Base-by-base conservation (phyloP, 2,113 vertebrate species). In the Gila orcuttii region DNA sequence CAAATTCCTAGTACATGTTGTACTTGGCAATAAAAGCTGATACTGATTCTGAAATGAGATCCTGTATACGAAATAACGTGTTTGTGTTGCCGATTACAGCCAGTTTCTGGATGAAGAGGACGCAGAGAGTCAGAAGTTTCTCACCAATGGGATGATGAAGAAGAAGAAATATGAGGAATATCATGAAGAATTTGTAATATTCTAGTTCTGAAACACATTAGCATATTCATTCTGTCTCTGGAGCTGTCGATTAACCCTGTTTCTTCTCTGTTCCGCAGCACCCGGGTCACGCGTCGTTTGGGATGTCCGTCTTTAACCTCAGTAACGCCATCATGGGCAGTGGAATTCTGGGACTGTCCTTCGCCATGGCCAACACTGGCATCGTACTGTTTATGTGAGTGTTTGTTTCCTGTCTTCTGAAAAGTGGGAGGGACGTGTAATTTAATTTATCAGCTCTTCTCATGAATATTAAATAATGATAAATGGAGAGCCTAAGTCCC, bases 311-410 rank as follows among this genome's bases (percentile, higher is more conserved):
- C 0, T 99, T 99, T 91, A 99, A 99, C 89, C 92, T 99, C 92
- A 98, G 98, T 89, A 99, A 99, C 0, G 98, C 98, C 90, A 99
- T 99, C 88, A 99, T 99, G 98, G 98, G 98, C 90, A 99, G 98
- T 0, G 98, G 98, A 2, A 99, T 99, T 89, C 92, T 99, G 86
- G 98, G 98, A 39, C 92, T 99, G 74, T 99, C 98, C 45, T 99
- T 95, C 15, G 98, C 98, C 79, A 97, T 99, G 97, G 97, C 98
- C 75, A 99, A 99, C 93, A 99, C 98, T 0, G 98, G 98, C 88
- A 99, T 99, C 64, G 64, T 98, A 15, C 94, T 99, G 80, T 99
- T 99, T 76, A 82, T 96, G 98, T 99, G 91, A 96, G 98, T 96
- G 28, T 64, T 4, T 42, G 15, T 71, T 21, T 33, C 36, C 66